Evolutionary conservation across 2,888 invertebrate species (phyloP).

Genomic region (Lithophane semibrunnea): DNA sequence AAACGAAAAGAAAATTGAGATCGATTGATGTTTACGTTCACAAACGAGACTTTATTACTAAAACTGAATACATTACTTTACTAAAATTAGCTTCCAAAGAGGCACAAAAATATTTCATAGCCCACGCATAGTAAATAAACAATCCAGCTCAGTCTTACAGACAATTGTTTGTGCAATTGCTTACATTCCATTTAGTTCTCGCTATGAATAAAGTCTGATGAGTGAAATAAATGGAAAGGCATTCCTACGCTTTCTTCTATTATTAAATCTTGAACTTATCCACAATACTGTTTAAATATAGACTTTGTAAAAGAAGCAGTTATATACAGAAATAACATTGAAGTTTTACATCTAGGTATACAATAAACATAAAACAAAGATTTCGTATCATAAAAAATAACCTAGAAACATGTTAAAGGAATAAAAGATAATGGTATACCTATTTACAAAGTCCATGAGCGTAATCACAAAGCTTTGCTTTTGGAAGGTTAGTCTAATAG

Average conservation of each 20-base stretch:
- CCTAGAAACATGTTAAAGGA: slow-evolving; percentile 8
- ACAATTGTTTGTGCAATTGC: slow-evolving; percentile 38
- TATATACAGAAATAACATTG: neutral
- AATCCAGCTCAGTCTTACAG: slow-evolving; percentile 19
- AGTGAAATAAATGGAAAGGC: slow-evolving; percentile 29
- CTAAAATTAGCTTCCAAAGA: neutral
- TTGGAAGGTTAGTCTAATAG: slow-evolving; percentile 8
- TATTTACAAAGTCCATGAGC: slow-evolving; percentile 9
- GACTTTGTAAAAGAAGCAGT: neutral
- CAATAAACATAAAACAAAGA: neutral
- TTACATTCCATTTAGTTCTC: slow-evolving; percentile 47
- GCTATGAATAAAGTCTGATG: slow-evolving; percentile 37
- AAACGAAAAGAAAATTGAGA: neutral
- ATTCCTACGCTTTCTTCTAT: slow-evolving; percentile 25
- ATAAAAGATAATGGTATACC: slow-evolving; percentile 26
- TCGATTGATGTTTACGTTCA: neutral
- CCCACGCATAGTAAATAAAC: slow-evolving; percentile 15
- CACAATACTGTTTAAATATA: neutral
- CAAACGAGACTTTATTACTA: neutral
- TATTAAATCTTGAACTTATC: slow-evolving; percentile 20
- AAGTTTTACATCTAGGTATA: neutral
- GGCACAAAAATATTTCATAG: slow-evolving; percentile 4
- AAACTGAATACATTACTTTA: neutral
- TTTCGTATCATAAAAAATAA: neutral
- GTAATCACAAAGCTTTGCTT: slow-evolving; percentile 33